Percentiles rank a stretch among this genome's conserved stretches.
These are phyloP conservation scores for Halcyon leucocephala DNA, from an alignment of 2,797 vertebrate genomes.

Conservation along the genomic window DNA sequence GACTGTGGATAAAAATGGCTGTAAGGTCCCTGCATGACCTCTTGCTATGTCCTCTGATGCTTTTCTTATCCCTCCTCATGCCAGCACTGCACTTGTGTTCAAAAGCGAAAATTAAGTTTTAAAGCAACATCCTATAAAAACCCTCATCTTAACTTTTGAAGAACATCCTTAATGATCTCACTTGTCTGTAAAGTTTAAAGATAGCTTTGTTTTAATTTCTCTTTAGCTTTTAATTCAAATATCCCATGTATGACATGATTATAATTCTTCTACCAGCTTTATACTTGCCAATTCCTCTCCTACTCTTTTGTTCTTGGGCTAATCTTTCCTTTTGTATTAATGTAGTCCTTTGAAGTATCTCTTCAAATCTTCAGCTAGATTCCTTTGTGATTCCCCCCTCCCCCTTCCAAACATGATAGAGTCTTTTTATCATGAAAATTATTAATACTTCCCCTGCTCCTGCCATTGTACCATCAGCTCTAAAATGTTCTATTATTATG, in stretches of 20 bases:
- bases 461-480: slow-evolving; percentile 45
- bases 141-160: neutral
- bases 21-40: neutral
- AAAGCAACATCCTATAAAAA: neutral
- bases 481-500: slow-evolving; percentile 73
- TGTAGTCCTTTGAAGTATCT: slow-evolving; percentile 74
- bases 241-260: slow-evolving; percentile 4
- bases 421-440: slow-evolving; percentile 62
- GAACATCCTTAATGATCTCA: slow-evolving; percentile 33
- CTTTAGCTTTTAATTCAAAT: slow-evolving; percentile 22
- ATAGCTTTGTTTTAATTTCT: slow-evolving; percentile 55
- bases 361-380: slow-evolving; percentile 67
- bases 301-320: slow-evolving; percentile 74
- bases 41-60: neutral
- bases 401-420: neutral
- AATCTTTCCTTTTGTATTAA: slow-evolving; percentile 74
- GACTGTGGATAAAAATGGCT: neutral
- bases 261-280: slow-evolving; percentile 44
- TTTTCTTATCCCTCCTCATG: neutral
- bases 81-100: neutral
- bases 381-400: slow-evolving; percentile 57
- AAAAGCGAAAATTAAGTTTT: slow-evolving; percentile 25
- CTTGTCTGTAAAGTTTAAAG: slow-evolving; percentile 40
- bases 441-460: slow-evolving; percentile 61
- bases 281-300: slow-evolving; percentile 45